phyloP scores from a whole-genome alignment of 2,888 invertebrate species.

The Ophonus ardosiacus region DNA sequence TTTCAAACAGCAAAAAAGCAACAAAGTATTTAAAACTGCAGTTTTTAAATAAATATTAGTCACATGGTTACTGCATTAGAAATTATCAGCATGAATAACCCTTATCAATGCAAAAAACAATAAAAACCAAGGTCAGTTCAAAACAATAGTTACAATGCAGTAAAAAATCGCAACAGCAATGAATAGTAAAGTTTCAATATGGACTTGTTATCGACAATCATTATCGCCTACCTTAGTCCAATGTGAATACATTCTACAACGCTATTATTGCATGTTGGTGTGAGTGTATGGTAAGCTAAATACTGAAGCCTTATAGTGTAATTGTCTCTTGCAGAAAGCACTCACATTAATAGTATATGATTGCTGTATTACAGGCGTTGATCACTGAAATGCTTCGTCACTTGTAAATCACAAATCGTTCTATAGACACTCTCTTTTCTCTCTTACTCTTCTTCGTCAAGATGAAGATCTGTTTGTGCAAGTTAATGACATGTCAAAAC shows the following conservation, averaged over 20 bases:
- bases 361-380: conserved; percentile 59
- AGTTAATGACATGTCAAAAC: conserved; percentile 38
- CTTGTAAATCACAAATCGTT: conserved; percentile 53
- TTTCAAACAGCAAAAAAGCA: too few relatives aligned
- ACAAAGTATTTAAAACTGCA: not conserved
- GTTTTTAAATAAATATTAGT: conserved; percentile 18
- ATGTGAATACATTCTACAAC: conserved; percentile 7
- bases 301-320: conserved; percentile 58
- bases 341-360: conserved; percentile 63
- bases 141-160: conserved; percentile 27
- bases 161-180: conserved; percentile 45
- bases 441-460: not conserved
- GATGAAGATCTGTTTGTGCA: conserved; percentile 8
- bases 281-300: conserved; percentile 52
- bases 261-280: conserved; percentile 31
- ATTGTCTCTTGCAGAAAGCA: conserved; percentile 61
- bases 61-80: conserved; percentile 1
- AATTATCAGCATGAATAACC: conserved; percentile 42
- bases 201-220: conserved; percentile 37
- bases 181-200: conserved; percentile 29
- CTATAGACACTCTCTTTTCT: conserved; percentile 5
- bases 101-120: conserved; percentile 40
- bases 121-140: conserved; percentile 36
- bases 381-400: conserved; percentile 59
- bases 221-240: conserved; percentile 39